Conservation (phyloP, 1,140 invertebrate genomes). For the Oscheius sp. region DNA sequence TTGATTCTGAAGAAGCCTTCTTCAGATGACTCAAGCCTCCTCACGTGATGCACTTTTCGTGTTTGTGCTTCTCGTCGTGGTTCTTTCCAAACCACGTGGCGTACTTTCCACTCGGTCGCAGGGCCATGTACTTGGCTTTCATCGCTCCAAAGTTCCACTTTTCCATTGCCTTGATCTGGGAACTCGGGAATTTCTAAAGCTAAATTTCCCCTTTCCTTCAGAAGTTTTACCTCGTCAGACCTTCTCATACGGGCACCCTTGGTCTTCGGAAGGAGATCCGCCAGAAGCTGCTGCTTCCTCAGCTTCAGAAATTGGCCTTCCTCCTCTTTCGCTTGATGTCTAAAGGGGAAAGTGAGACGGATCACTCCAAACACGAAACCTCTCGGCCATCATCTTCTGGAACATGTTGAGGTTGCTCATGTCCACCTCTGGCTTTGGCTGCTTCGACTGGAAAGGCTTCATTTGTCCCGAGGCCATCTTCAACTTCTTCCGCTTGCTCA, state of each 20-base stretch:
- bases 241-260: not conserved
- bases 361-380: no score
- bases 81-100: not conserved
- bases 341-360: no score
- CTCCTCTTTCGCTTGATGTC: conserved; percentile 1
- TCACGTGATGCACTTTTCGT: not conserved
- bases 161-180: not conserved
- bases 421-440: no score
- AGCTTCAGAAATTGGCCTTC: not conserved
- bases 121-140: not conserved
- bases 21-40: no score
- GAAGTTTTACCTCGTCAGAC: not conserved
- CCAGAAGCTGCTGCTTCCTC: not conserved
- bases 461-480: no score
- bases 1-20: not conserved
- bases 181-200: not conserved
- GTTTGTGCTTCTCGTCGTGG: not conserved
- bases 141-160: not conserved
- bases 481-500: no score
- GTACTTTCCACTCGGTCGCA: not conserved
- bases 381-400: no score
- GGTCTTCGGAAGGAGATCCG: not conserved
- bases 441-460: no score
- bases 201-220: not conserved
- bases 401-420: no score